phyloP scores from a whole-genome alignment of 2,888 invertebrate species.

The Andricus curvator region DNA sequence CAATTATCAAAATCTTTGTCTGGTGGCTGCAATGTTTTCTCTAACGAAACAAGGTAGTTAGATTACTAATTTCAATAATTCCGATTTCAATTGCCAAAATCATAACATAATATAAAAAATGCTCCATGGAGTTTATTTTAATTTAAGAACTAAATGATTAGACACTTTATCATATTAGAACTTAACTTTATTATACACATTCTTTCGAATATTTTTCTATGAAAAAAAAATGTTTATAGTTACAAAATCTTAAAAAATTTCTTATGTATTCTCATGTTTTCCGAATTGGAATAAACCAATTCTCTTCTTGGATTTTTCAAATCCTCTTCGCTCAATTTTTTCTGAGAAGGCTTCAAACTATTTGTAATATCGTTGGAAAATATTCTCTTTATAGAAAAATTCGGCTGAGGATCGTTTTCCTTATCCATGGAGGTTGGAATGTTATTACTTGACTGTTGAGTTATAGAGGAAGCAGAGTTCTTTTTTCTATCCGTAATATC shows the following conservation, averaged over 20 bases:
- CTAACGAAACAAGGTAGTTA: too few species aligned
- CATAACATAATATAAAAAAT: background rate
- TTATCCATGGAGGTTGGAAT: background rate
- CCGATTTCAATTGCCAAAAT: too few species aligned
- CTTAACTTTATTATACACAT: background rate
- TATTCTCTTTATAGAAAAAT: background rate
- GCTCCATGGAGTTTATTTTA: background rate
- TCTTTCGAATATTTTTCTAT: background rate
- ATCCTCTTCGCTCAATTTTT: background rate
- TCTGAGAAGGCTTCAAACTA: background rate
- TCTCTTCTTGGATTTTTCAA: background rate
- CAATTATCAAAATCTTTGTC: too few species aligned
- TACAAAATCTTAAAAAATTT: conserved; percentile 32
- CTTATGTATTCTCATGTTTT: background rate
- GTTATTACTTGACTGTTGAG: background rate
- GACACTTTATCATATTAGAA: background rate
- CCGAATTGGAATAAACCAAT: background rate
- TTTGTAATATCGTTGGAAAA: background rate
- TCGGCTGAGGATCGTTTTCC: background rate
- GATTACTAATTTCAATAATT: too few species aligned
- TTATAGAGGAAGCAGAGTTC: background rate
- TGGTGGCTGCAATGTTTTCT: too few species aligned
- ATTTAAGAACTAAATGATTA: background rate
- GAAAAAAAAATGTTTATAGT: background rate
- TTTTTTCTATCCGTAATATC: background rate